These are phyloP conservation scores for Mormyrops attenuatus DNA, from an alignment of 2,797 vertebrate genomes.

Conservation along the genomic window DNA sequence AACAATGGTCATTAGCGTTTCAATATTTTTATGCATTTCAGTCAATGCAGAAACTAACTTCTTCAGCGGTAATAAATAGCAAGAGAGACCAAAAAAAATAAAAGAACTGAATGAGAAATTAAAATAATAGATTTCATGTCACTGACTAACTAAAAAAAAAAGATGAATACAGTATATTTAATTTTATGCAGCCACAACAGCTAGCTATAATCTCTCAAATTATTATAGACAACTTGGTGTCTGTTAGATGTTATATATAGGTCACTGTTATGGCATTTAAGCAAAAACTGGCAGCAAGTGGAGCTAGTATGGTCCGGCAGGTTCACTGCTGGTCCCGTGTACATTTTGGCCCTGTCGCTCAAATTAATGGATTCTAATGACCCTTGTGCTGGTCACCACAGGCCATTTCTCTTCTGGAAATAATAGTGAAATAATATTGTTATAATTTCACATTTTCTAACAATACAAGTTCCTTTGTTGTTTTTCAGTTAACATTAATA, in stretches of 20 bases:
- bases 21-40: background rate
- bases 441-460: background rate
- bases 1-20: background rate
- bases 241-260: background rate
- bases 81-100: background rate
- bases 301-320: background rate
- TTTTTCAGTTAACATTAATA: background rate
- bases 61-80: background rate
- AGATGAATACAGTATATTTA: background rate
- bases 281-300: background rate
- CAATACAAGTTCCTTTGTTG: background rate
- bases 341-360: background rate
- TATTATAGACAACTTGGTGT: background rate
- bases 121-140: background rate
- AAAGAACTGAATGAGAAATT: background rate
- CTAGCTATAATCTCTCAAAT: background rate
- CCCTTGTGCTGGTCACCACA: background rate
- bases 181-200: background rate
- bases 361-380: background rate
- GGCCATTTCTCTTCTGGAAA: background rate
- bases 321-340: background rate
- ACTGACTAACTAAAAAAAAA: background rate
- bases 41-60: background rate
- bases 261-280: background rate
- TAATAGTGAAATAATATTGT: background rate